Percentiles rank a stretch among this genome's conserved stretches.
These are phyloP conservation scores for Drosophila funebris DNA, from an alignment of 1,140 invertebrate species.

Conservation along the genomic window DNA sequence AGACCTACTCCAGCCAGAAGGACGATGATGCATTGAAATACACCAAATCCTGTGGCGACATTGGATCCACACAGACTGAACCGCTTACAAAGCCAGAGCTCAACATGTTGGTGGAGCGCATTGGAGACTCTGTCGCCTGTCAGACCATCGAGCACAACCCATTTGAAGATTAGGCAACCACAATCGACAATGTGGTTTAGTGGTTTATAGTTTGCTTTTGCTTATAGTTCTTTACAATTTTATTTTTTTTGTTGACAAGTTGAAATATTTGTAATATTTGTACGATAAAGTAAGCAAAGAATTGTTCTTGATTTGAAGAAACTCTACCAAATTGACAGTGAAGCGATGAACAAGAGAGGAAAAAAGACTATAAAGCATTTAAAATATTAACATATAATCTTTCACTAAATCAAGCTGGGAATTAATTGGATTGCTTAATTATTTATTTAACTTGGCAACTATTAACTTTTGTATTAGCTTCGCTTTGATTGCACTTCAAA, in stretches of 20 bases:
- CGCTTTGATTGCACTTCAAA: no score
- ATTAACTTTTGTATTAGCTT: no score
- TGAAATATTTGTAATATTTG: background rate
- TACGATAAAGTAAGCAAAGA: background rate
- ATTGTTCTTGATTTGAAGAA: background rate
- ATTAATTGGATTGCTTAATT: no score
- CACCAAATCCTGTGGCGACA: background rate
- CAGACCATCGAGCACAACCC: slow-evolving; percentile 1
- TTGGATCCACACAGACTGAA: slow-evolving; percentile 10
- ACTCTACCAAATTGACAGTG: background rate
- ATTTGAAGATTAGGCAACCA: background rate
- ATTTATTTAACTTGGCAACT: no score
- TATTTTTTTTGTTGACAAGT: background rate
- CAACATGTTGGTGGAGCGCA: slow-evolving; percentile 7
- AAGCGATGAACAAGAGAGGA: background rate
- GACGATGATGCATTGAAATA: background rate
- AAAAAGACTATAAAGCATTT: background rate
- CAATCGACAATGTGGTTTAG: background rate
- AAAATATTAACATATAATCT: no score
- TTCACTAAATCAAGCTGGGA: no score
- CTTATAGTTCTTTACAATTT: background rate
- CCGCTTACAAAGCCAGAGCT: background rate
- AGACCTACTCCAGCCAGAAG: background rate
- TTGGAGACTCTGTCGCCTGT: slow-evolving; percentile 9
- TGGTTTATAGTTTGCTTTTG: background rate